Percentiles rank a stretch among this genome's conserved stretches.
phyloP scores from a whole-genome alignment of 2,888 invertebrate species.

The Drosophila macrospina region DNA sequence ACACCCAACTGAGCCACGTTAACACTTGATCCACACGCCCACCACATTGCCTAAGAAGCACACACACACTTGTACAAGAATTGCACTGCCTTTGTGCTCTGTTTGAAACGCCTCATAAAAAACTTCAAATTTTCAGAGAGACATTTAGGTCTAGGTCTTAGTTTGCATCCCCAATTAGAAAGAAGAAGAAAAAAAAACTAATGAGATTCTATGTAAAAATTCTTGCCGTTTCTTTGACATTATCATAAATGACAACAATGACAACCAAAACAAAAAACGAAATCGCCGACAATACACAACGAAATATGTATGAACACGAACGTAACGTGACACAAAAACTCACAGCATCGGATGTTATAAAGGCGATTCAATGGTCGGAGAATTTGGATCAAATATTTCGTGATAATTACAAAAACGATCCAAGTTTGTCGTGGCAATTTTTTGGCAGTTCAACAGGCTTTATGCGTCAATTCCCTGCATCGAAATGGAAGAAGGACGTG shows the following conservation, averaged over 20 bases:
- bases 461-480: slow-evolving; percentile 97
- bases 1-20: slow-evolving; percentile 76
- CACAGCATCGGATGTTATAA: slow-evolving; percentile 92
- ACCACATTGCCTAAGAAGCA: slow-evolving; percentile 31
- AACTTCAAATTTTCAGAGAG: slow-evolving; percentile 20
- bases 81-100: slow-evolving; percentile 60
- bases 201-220: slow-evolving; percentile 63
- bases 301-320: slow-evolving; percentile 29
- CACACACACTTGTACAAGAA: slow-evolving; percentile 17
- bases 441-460: slow-evolving; percentile 99
- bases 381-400: slow-evolving; percentile 95
- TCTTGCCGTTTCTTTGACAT: slow-evolving; percentile 61
- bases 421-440: slow-evolving; percentile 98
- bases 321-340: slow-evolving; percentile 13
- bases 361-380: slow-evolving; percentile 98
- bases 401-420: slow-evolving; percentile 93
- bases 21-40: slow-evolving; percentile 48
- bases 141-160: slow-evolving; percentile 26
- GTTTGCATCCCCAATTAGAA: slow-evolving; percentile 23
- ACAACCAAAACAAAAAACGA: slow-evolving; percentile 4
- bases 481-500: slow-evolving; percentile 90
- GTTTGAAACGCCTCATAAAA: slow-evolving; percentile 31
- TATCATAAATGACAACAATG: background rate
- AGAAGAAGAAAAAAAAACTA: slow-evolving; percentile 46
- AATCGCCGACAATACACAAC: slow-evolving; percentile 34